These are phyloP conservation scores for Gryllus bimaculatus DNA, from an alignment of 1,140 invertebrate genomes.

Conservation along the genomic window DNA sequence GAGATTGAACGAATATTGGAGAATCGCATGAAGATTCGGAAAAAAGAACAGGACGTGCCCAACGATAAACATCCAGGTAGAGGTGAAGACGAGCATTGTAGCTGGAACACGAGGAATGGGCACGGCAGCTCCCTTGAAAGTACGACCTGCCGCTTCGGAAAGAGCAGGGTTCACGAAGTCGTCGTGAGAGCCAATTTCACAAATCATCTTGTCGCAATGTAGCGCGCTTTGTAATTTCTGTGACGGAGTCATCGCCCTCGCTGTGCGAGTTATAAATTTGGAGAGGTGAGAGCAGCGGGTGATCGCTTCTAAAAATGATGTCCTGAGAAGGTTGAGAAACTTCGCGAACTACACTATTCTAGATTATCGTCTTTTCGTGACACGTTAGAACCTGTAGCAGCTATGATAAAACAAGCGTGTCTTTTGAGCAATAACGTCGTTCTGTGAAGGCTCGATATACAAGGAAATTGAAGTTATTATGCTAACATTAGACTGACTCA, in stretches of 20 bases:
- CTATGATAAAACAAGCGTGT: neutral
- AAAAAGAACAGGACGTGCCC: too few species aligned
- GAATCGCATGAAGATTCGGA: too few species aligned
- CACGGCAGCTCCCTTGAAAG: neutral
- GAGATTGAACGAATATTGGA: too few species aligned
- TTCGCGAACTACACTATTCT: neutral
- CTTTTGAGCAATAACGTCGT: too few species aligned
- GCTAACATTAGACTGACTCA: neutral
- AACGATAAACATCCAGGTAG: too few species aligned
- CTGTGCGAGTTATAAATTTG: neutral
- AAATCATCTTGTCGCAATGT: neutral
- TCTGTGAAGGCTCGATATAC: neutral
- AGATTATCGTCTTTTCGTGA: neutral
- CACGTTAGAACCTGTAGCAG: neutral
- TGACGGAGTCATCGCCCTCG: neutral
- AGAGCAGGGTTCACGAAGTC: neutral
- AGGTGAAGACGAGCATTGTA: neutral
- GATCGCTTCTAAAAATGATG: neutral
- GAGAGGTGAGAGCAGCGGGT: neutral
- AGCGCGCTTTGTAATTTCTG: neutral
- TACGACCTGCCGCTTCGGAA: neutral
- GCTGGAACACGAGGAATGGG: neutral
- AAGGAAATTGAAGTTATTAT: neutral
- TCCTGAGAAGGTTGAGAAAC: neutral
- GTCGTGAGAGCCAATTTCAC: neutral